phyloP scores from a whole-genome alignment of 2,888 invertebrate genomes.

The Macaria notata region DNA sequence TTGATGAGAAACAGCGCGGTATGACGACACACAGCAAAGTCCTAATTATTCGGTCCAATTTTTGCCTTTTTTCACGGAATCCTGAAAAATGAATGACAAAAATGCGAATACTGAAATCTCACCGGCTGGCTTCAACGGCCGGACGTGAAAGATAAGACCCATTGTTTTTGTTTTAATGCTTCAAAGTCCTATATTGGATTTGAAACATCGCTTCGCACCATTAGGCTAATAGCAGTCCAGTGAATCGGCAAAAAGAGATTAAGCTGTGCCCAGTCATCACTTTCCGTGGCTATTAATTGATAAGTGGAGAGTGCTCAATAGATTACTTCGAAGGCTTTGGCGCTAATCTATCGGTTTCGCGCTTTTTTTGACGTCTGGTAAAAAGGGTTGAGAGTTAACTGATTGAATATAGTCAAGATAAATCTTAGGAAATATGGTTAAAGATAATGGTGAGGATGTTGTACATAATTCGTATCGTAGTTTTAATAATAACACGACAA shows the following conservation, averaged over 20 bases:
- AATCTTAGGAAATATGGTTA: no score
- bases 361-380: constrained; percentile 11
- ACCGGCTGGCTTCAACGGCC: constrained; percentile 31
- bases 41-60: no score
- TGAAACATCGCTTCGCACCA: constrained; percentile 57
- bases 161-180: constrained; percentile 54
- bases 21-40: no score
- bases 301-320: constrained; percentile 55
- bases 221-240: constrained; percentile 71
- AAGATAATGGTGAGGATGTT: no score
- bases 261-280: constrained; percentile 67
- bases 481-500: no score
- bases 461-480: no score
- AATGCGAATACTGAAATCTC: constrained; percentile 24
- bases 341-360: constrained; percentile 22
- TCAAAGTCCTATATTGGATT: constrained; percentile 52
- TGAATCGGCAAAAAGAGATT: constrained; percentile 73
- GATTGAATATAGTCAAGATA: background rate
- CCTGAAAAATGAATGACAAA: constrained; percentile 29
- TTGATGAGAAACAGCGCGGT: no score
- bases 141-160: constrained; percentile 34
- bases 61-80: no score
- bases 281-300: constrained; percentile 66
- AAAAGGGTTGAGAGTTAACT: constrained; percentile 13
- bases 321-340: constrained; percentile 40